Base-by-base conservation (phyloP, 23 tunicate genomes). In the Trididemnum nubilum region DNA sequence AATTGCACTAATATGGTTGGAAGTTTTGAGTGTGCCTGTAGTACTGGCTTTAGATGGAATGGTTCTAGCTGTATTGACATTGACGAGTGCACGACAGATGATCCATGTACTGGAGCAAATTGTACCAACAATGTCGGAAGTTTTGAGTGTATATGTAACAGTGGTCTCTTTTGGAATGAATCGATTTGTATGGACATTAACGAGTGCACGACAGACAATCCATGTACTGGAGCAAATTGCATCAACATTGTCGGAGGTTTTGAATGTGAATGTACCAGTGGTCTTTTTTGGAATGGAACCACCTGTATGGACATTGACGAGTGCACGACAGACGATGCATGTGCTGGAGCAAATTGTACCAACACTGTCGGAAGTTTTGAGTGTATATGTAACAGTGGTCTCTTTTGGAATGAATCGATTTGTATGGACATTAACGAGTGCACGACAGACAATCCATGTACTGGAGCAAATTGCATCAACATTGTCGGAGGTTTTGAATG, bases 181-280 rank as follows among this genome's bases (percentile, higher is more conserved):
- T 15, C 35, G 5, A 57, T 1, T 73, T 82, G 86, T 32, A 33
- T 23, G 23, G 86, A 82, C 72, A 82, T 72, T 72, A 50, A 82
- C 33, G 86, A 82, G 44, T 82, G 86, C 58, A 24, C 0, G 22
- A 59, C 40, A 2, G 9, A 3, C 15, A 33, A 82, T 33, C 77
- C 77, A 15, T 82, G 86, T 27, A 40, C 72, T 73, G 52, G 72
- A 29, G 86, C 86, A 19, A 72, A n/a, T 23, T 82, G 86, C 70
- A 82, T 23, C 31, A 82, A 82, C 30, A 72, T 52, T 33, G 51
- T 5, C 51, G 81, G 86, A 23, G 54, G 71, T 59, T 82, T 82
- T 37, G 31, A 25, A 0, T 82, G 86, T 36, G 26, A 36, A 28
- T 82, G 86, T 36, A 49, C 38, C 44, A n/a, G 51, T 82, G 86